Evolutionary conservation across 2,888 invertebrate species (phyloP).

Genomic region (Latheticus oryzae): DNA sequence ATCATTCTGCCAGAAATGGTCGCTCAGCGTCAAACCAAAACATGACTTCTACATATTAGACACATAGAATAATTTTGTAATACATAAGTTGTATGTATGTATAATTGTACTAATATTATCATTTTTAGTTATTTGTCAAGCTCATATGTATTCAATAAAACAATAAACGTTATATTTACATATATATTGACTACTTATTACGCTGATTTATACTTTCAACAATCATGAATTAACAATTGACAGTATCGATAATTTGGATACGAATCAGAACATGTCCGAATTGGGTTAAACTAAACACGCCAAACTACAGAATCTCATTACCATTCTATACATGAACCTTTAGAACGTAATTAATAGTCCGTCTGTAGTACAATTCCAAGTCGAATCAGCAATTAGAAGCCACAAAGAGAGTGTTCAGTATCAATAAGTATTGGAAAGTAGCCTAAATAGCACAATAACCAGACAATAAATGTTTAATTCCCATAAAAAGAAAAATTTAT

Average conservation of each 20-base stretch:
- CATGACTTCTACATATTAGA: slow-evolving; percentile 47
- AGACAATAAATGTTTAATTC: too few relatives aligned
- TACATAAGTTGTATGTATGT: slow-evolving; percentile 54
- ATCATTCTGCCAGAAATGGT: slow-evolving; percentile 36
- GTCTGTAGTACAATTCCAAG: neutral
- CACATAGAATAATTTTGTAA: slow-evolving; percentile 50
- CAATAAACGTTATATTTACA: slow-evolving; percentile 58
- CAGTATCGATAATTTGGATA: slow-evolving; percentile 14
- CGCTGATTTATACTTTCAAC: too few relatives aligned
- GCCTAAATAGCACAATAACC: too few relatives aligned
- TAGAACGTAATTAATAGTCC: slow-evolving; percentile 9
- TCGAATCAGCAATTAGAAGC: neutral
- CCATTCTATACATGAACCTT: slow-evolving; percentile 6
- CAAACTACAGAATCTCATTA: slow-evolving; percentile 10
- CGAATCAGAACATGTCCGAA: slow-evolving; percentile 12
- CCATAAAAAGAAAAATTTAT: too few relatives aligned
- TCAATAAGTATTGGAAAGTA: too few relatives aligned
- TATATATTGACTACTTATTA: slow-evolving; percentile 35
- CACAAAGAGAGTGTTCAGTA: too few relatives aligned
- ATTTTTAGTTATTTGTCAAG: slow-evolving; percentile 51
- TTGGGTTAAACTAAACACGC: slow-evolving; percentile 4
- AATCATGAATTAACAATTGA: too few relatives aligned
- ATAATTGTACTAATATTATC: slow-evolving; percentile 54
- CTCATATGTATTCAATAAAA: slow-evolving; percentile 55
- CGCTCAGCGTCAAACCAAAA: slow-evolving; percentile 50